A percentile compares a stretch with the other conserved stretches of the same genome.
Conservation (phyloP, 1,140 invertebrate genomes). For the Trissolcus basalis region DNA sequence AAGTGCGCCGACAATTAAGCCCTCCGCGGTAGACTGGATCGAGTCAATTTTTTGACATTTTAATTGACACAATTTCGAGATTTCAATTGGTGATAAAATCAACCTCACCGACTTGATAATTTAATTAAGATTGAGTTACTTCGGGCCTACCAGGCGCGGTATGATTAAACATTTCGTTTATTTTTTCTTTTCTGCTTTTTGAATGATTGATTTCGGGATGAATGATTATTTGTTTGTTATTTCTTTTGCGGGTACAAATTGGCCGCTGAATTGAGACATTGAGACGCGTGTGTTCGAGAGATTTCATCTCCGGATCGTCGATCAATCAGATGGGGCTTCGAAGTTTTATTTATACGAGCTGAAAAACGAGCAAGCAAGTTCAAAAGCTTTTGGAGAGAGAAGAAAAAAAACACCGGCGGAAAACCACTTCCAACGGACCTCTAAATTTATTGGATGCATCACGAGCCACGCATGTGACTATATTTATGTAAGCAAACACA, state of each 20-base stretch:
- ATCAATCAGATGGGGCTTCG: constrained; percentile 29
- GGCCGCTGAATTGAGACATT: too few species aligned
- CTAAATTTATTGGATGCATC: constrained; percentile 55
- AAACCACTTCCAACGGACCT: constrained; percentile 33
- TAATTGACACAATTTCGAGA: neutral
- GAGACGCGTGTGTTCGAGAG: constrained; percentile 1
- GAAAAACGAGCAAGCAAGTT: constrained; percentile 14
- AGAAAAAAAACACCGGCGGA: constrained; percentile 29
- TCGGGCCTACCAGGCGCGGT: too few species aligned
- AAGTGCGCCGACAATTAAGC: neutral
- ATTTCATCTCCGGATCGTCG: constrained; percentile 27
- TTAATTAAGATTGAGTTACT: constrained; percentile 9
- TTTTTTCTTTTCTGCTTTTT: too few species aligned
- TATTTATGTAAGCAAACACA: constrained; percentile 43
- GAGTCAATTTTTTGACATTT: neutral
- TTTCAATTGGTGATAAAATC: neutral
- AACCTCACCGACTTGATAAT: neutral
- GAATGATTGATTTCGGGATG: too few species aligned
- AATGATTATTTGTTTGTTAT: too few species aligned
- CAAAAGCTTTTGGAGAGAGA: constrained; percentile 44
- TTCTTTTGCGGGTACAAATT: too few species aligned
- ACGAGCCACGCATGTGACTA: constrained; percentile 45
- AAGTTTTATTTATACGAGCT: constrained; percentile 26
- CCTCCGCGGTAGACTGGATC: neutral
- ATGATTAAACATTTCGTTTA: too few species aligned